Evolutionary conservation across 2,113 vertebrate genomes (phyloP).

Genomic region (Trochalopteron elliotii): DNA sequence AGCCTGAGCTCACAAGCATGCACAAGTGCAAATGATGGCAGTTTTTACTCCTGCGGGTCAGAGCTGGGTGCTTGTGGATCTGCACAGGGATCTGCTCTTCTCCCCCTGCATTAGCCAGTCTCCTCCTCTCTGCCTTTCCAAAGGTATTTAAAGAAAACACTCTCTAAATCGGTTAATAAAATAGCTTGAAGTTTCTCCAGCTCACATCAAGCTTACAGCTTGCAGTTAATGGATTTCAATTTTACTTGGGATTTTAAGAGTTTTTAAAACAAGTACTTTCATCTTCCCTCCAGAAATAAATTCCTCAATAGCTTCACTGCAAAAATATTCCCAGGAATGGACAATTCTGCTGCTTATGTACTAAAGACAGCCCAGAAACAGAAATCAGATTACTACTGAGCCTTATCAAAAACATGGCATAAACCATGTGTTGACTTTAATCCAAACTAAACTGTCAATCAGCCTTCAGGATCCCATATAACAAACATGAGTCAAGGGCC

Average conservation of each 20-base stretch:
- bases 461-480: constrained; percentile 6
- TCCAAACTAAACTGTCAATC: constrained; percentile 52
- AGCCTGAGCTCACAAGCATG: rapidly evolving
- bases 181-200: not conserved
- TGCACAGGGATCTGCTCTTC: not conserved
- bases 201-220: not conserved
- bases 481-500: not conserved
- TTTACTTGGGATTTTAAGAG: not conserved
- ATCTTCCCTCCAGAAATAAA: constrained; percentile 27
- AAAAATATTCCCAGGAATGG: not conserved
- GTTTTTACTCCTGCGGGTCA: not conserved
- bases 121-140: not conserved
- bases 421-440: constrained; percentile 26
- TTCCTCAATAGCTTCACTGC: not conserved
- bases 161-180: not conserved
- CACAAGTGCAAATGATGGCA: rapidly evolving
- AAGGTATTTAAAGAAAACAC: not conserved
- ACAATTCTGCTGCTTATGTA: not conserved
- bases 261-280: constrained; percentile 13
- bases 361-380: not conserved
- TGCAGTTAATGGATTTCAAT: not conserved
- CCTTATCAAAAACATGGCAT: constrained; percentile 40
- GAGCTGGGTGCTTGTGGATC: not conserved
- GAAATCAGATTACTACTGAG: constrained; percentile 1
- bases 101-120: not conserved